Conservation (phyloP, 2,113 vertebrate genomes). For the Peromyscus maniculatus region DNA sequence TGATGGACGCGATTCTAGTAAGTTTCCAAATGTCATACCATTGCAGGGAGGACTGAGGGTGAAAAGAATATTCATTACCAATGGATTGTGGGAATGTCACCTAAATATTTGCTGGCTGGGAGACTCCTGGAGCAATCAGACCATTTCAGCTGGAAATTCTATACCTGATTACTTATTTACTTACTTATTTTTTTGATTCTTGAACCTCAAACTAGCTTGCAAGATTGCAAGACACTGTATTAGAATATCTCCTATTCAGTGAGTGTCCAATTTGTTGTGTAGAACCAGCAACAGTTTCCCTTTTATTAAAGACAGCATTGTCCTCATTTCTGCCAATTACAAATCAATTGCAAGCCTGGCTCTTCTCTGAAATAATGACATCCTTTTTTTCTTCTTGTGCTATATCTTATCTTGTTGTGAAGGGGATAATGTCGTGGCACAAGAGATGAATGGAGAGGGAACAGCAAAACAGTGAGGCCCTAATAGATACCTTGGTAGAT, state of each 20-base stretch:
- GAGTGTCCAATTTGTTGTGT: not conserved
- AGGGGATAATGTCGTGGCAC: conserved; percentile 38
- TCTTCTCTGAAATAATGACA: conserved; percentile 62
- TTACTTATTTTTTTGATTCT: not conserved
- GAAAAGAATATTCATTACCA: conserved; percentile 26
- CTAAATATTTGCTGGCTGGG: conserved; percentile 60
- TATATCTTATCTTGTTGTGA: conserved; percentile 50
- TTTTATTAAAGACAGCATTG: conserved; percentile 54
- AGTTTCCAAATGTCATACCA: conserved; percentile 64
- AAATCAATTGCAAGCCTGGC: conserved; percentile 57
- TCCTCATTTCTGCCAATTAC: conserved; percentile 56
- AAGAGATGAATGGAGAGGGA: not conserved
- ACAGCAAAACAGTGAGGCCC: not conserved
- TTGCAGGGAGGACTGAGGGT: not conserved
- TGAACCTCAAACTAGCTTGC: not conserved
- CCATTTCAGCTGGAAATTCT: conserved; percentile 44
- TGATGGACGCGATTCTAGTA: conserved; percentile 31
- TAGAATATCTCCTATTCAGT: not conserved
- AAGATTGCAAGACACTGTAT: not conserved
- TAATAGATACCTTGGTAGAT: not conserved
- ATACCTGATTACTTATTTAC: conserved; percentile 51
- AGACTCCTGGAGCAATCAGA: conserved; percentile 65
- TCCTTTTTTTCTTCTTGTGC: not conserved
- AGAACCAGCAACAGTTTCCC: conserved; percentile 6
- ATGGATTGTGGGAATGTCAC: conserved; percentile 44